Conservation (phyloP, 35 echinoderm and acorn worm genomes). For the Apostichopus californicus region DNA sequence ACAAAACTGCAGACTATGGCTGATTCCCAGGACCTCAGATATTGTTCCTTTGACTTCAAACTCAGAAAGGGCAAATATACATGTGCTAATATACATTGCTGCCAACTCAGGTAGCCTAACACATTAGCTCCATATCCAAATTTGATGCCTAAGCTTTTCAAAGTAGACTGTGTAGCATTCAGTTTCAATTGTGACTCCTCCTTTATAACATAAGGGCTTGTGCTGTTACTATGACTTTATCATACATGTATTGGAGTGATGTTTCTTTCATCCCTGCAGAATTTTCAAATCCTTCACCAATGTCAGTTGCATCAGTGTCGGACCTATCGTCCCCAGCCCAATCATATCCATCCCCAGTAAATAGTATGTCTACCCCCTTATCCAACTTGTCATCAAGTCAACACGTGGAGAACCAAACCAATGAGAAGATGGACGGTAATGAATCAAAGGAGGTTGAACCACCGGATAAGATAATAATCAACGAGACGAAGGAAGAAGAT, state of each 20-base stretch:
- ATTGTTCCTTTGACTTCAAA: too few species aligned
- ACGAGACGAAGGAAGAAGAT: not conserved
- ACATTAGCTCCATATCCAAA: too few species aligned
- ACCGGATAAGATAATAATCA: constrained; percentile 17
- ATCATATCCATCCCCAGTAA: constrained; percentile 68
- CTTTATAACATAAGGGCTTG: too few species aligned
- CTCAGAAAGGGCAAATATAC: not conserved
- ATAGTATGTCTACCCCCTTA: constrained; percentile 62
- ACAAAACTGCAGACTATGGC: too few species aligned
- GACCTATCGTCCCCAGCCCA: constrained; percentile 81
- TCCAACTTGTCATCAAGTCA: constrained; percentile 52
- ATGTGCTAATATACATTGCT: too few species aligned
- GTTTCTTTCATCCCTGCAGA: constrained; percentile 53
- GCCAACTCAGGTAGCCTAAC: too few species aligned
- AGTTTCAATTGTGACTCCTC: not conserved
- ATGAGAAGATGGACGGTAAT: not conserved
- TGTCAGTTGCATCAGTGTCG: constrained; percentile 92
- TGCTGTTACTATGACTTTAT: too few species aligned
- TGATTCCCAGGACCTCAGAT: too few species aligned
- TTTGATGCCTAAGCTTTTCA: too few species aligned
- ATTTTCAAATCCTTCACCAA: constrained; percentile 88
- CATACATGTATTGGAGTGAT: not conserved
- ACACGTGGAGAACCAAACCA: not conserved
- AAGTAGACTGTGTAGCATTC: too few species aligned
- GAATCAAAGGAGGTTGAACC: constrained; percentile 45